Evolutionary conservation across 2,888 invertebrate species (phyloP), one percentile per base, ranked within the genome.

Genomic region (Lasioglossum villosulum): DNA sequence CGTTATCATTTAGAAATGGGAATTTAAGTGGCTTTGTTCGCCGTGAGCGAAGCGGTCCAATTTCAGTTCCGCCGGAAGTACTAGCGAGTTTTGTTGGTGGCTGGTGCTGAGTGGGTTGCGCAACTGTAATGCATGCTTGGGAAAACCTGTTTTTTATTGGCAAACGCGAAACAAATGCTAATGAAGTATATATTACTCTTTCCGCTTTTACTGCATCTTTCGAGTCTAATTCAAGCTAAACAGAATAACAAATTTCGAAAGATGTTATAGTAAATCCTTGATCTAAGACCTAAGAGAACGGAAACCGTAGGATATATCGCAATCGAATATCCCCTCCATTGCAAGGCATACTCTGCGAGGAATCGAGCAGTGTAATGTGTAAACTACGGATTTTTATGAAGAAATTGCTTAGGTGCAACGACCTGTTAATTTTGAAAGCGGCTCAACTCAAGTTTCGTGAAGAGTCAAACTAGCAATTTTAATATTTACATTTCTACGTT

Each of bases 61-160:
- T 90, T 90, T 90, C 89, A 90, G 86, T 89, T 90, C 90, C 84
- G 86, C 78, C 90, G 90, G 90, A 90, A 90, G 82, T 72, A 79
- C 75, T 52, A 59, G 76, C 75, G 81, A 37, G 78, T 66, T 88
- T 86, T 83, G 85, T 37, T 81, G 74, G 76, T 75, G 77, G 82
- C 87, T 78, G 80, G 84, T 78, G 80, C 16, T 16, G 66, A 74
- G 37, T 56, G 72, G 71, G 66, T 78, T 81, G 78, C 80, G 45
- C 83, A 85, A 88, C 75, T 68, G 27, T 30, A 72, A 30, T 14
- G 37, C 16, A 27, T 30, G 82, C 86, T 89, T 88, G 88, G 84
- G 88, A 88, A 52, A 90, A 83, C 56, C 79, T 16, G 72, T 27
- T 78, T 78, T 66, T 59, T 39, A 48, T 42, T 75, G 63, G 70